Evolutionary conservation across 2,888 invertebrate species (phyloP), one percentile per base, ranked within the genome.

Genomic region (Anoplius nigerrimus): DNA sequence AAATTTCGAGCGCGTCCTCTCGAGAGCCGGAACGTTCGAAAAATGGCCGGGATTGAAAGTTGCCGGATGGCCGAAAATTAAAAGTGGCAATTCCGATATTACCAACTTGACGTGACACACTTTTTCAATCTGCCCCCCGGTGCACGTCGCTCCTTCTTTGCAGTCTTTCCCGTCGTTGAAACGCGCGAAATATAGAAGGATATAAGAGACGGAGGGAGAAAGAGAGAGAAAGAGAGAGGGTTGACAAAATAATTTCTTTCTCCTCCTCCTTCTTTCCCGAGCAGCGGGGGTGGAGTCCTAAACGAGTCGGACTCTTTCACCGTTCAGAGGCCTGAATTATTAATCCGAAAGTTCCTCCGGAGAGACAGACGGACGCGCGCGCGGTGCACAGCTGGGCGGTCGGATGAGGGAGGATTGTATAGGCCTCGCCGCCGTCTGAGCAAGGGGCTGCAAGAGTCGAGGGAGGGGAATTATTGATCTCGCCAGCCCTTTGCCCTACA

Each of bases 401-500:
- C 46, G 45, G 62, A 68, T 46, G 62, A 51, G 22, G 46, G 66
- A 58, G 45, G 43, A 60, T 60, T 62, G 61, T 62, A 54, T 73
- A 77, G 78, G 78, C 80, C 75, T 75, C n/a, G n/a, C n/a, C n/a
- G 75, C 69, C 59, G 63, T 59, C 46, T 61, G 51, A 66, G 34
- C 24, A 6, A 21, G 58, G 16, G 24, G 18, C 46, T 21, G 48
- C 46, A 60, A 54, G 59, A 34, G 52, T 24, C 56, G 55, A 56
- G 59, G 27, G 51, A 55, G 70, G 57, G 72, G 72, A 73, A 81
- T 78, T 82, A 83, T 83, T 72, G 83, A 84, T 84, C 80, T 62
- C 72, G 63, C 60, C 65, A 77, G 80, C 83, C 82, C 82, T 84
- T 83, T 82, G 82, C 75, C 82, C 84, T 81, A 84, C 77, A 84